Base-by-base conservation (phyloP, 2,113 vertebrate genomes). In the Notarius lentiginosus region DNA sequence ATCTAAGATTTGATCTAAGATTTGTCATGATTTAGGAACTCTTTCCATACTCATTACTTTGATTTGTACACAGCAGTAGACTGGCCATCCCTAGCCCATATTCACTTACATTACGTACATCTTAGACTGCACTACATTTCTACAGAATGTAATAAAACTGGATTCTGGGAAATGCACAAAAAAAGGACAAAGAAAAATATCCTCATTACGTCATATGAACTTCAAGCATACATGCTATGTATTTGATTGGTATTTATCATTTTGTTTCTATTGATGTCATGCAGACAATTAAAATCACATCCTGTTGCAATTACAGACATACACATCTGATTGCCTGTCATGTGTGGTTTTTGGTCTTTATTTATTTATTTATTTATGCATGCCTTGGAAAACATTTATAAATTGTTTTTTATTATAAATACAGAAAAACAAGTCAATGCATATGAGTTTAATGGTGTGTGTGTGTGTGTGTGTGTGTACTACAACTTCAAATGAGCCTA, bases 11-110 rank as follows among this genome's bases (percentile, higher is more conserved):
- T 81, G 49, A 79, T 86, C 9, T 81, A 47, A 81, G 63, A 86
- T 81, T 81, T 70, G 53, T 56, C 55, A 81, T 82, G 34, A 87
- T 73, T 87, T 82, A 81, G 66, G 24, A 80, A 53, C 60, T 56
- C 17, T 87, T 87, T 82, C 55, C 53, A 87, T 73, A 51, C n/a
- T 82, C 77, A 81, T 60, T 79, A 86, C 58, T 60, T 66, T 81
- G 51, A 81, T 81, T 68, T 81, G 65, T 65, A 72, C 85, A 86
- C 65, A 49, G 77, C 30, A 47, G 70, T 47, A 79, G 51, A 79
- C n/a, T 66, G 34, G 75, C 53, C 34, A 30, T 34, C 49, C 15
- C 72, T 68, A 27, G 41, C 72, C 34, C 24, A 12, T 47, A 79
- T 34, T 65, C n/a, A 30, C 61, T 75, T 77, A 53, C 84, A 85